These are phyloP conservation scores for Taenioides sp. DNA, from an alignment of 2,797 vertebrate genomes.

Conservation along the genomic window DNA sequence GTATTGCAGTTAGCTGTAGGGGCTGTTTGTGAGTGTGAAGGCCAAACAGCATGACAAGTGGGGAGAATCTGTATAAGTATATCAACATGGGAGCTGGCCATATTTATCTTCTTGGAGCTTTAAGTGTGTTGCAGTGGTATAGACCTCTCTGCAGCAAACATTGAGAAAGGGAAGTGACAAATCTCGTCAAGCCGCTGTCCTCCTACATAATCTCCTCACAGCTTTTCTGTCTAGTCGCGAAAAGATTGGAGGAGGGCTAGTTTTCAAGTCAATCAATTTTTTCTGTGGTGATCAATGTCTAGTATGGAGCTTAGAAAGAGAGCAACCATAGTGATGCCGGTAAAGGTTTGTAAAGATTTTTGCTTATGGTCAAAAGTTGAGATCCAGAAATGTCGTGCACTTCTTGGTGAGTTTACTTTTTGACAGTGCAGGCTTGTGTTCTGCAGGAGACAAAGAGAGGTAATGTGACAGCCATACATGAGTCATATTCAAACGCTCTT, in stretches of 20 bases:
- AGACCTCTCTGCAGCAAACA: conserved; percentile 32
- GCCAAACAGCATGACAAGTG: conserved; percentile 14
- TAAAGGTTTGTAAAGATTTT: not conserved
- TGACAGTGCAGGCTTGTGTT: conserved; percentile 6
- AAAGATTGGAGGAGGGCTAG: conserved; percentile 15
- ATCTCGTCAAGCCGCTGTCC: conserved; percentile 64
- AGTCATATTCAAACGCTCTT: conserved; percentile 21
- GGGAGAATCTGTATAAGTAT: conserved; percentile 2
- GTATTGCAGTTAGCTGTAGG: not conserved
- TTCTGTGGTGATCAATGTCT: conserved; percentile 31
- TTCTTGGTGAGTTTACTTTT: conserved; percentile 15
- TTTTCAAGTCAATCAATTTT: conserved; percentile 32
- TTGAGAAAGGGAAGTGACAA: conserved; percentile 60
- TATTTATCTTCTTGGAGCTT: conserved; percentile 39
- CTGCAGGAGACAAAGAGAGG: conserved; percentile 11
- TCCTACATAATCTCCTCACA: conserved; percentile 68
- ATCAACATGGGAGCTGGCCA: not conserved
- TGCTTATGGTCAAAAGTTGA: conserved; percentile 27
- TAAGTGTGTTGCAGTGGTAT: conserved; percentile 11
- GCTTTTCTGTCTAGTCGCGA: conserved; percentile 48
- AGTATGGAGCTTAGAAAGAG: conserved; percentile 24
- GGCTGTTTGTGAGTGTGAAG: conserved; percentile 26
- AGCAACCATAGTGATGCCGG: conserved; percentile 28
- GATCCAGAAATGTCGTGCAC: not conserved
- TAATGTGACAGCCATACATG: conserved; percentile 12